Evolutionary conservation across 2,113 vertebrate genomes (phyloP).

Genomic region (Neodon shergylaensis): DNA sequence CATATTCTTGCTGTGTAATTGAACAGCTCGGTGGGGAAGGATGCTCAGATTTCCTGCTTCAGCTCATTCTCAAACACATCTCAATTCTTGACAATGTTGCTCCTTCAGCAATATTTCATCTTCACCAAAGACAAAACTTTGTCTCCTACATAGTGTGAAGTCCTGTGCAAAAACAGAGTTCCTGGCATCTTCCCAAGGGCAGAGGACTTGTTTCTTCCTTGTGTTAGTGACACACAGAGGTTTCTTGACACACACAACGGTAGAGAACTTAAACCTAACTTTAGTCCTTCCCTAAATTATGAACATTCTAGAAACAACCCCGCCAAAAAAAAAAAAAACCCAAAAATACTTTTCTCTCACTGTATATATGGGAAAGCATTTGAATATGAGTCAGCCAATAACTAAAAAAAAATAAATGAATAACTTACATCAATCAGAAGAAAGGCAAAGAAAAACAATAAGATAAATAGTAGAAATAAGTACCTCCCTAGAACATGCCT

Average conservation of each 20-base stretch:
- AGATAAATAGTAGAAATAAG: background rate
- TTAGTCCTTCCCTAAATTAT: constrained; percentile 11
- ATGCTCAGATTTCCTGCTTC: background rate
- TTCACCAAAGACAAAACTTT: background rate
- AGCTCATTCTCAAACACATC: background rate
- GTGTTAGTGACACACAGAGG: background rate
- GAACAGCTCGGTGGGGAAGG: background rate
- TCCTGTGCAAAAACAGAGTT: background rate
- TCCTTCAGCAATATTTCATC: background rate
- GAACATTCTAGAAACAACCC: background rate
- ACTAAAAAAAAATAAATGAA: constrained; percentile 3
- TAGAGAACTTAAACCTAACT: background rate
- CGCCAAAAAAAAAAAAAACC: no score
- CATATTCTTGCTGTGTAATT: background rate
- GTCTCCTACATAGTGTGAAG: background rate
- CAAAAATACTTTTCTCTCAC: background rate
- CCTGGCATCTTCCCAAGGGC: background rate
- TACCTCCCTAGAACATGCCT: background rate
- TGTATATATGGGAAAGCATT: background rate
- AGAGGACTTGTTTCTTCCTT: background rate
- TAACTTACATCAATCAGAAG: background rate
- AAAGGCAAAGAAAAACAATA: constrained; percentile 42
- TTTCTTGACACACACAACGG: background rate
- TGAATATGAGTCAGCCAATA: background rate
- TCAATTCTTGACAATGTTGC: background rate